phyloP scores from a whole-genome alignment of 2,888 invertebrate species.

The Eucera pruinosa region DNA sequence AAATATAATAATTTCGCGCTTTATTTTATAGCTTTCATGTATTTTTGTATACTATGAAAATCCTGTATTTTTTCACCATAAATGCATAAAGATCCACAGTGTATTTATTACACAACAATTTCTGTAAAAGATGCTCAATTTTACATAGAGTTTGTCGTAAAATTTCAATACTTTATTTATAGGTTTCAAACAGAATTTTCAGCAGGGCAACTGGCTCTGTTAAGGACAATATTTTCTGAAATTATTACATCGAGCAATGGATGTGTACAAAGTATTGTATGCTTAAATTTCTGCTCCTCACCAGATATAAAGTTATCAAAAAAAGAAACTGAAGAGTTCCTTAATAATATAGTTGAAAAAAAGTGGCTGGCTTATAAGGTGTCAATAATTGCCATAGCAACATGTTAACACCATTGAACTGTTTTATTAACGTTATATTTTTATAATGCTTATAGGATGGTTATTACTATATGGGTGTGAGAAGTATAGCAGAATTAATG shows the following conservation, averaged over 20 bases:
- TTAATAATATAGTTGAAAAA: conserved; percentile 65
- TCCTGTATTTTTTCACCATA: no score
- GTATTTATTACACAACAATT: no score
- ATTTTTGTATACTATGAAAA: no score
- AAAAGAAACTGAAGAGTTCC: conserved; percentile 71
- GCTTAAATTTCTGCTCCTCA: conserved; percentile 73
- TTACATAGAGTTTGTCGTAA: no score
- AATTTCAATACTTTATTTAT: conserved; percentile 38
- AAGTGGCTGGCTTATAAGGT: conserved; percentile 77
- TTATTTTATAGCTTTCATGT: no score
- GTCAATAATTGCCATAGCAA: no score
- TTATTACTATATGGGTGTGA: conserved; percentile 77
- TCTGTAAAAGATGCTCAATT: no score
- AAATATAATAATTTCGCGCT: no score
- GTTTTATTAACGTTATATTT: conserved; percentile 1
- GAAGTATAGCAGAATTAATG: conserved; percentile 79
- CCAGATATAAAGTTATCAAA: conserved; percentile 69
- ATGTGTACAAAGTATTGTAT: conserved; percentile 69
- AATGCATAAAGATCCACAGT: no score
- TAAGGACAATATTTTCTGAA: conserved; percentile 74
- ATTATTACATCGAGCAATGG: conserved; percentile 74
- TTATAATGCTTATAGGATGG: conserved; percentile 73
- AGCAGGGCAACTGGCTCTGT: conserved; percentile 68
- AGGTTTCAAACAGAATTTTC: conserved; percentile 74
- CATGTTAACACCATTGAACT: neutral